Evolutionary conservation across 1,140 invertebrate genomes (phyloP).

Genomic region (Leptinotarsa lineolata): DNA sequence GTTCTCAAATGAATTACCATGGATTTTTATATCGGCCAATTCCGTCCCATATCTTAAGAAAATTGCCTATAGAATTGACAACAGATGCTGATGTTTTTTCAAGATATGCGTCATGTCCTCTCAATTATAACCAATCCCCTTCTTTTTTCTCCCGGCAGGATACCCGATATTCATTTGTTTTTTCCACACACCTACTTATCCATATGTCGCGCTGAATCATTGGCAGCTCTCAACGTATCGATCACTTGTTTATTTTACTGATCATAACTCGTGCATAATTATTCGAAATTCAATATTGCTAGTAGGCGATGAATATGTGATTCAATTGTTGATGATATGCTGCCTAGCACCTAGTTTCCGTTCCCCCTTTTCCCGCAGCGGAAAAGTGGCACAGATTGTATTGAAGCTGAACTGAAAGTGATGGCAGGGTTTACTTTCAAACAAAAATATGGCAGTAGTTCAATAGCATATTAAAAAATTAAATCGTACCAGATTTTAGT

Average conservation of each 20-base stretch:
- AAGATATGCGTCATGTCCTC: background rate
- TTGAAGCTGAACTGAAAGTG: too few species aligned
- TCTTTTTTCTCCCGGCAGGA: background rate
- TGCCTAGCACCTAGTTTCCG: background rate
- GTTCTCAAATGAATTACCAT: too few species aligned
- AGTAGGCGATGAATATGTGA: constrained; percentile 15
- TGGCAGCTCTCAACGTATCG: background rate
- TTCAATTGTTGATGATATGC: constrained; percentile 7
- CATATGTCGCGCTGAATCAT: background rate
- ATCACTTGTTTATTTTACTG: background rate
- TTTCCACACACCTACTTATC: background rate
- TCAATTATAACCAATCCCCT: background rate
- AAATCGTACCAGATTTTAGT: too few species aligned
- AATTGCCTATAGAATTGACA: too few species aligned
- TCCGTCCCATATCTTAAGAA: too few species aligned
- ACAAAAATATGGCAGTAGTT: too few species aligned
- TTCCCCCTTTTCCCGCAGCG: background rate
- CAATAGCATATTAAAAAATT: too few species aligned
- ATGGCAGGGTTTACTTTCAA: too few species aligned
- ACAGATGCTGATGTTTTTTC: background rate
- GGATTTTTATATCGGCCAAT: too few species aligned
- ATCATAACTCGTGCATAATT: background rate
- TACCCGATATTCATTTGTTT: constrained; percentile 4
- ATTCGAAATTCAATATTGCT: constrained; percentile 8
- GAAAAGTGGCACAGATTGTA: too few species aligned